These are phyloP conservation scores for Chionoecetes opilio DNA, from an alignment of 1,140 invertebrate species.

Conservation along the genomic window DNA sequence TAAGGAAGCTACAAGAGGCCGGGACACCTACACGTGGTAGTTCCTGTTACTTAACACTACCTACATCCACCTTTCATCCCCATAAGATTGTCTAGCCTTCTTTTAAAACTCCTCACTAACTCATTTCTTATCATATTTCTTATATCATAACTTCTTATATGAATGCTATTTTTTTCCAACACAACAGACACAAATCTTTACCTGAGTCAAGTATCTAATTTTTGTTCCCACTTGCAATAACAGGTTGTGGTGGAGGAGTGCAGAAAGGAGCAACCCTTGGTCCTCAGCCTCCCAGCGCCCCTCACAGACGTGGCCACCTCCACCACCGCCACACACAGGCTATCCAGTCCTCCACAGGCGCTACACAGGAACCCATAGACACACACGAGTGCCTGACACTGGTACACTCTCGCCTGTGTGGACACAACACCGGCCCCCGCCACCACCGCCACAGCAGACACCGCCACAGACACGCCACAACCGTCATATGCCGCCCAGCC, in stretches of 20 bases:
- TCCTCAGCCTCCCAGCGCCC: slow-evolving; percentile 85
- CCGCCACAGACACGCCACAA: slow-evolving; percentile 81
- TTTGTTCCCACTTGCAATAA: not conserved
- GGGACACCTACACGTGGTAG: no score
- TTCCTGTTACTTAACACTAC: no score
- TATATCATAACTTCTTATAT: no score
- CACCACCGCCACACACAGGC: slow-evolving; percentile 43
- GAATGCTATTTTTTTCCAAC: no score
- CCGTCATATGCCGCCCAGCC: slow-evolving; percentile 74
- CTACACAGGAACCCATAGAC: slow-evolving; percentile 40
- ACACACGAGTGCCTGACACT: slow-evolving; percentile 67
- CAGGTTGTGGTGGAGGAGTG: slow-evolving; percentile 93
- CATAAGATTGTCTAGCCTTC: no score
- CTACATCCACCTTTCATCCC: no score
- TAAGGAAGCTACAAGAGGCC: no score
- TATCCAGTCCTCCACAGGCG: slow-evolving; percentile 1
- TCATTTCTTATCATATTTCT: no score
- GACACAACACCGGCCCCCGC: slow-evolving; percentile 71
- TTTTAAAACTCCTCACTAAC: no score
- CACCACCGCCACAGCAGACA: slow-evolving; percentile 71
- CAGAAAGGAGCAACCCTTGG: slow-evolving; percentile 90
- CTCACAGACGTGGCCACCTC: slow-evolving; percentile 82
- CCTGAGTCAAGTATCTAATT: no score
- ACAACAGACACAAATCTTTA: no score
- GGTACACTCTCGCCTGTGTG: slow-evolving; percentile 73